Base-by-base conservation (phyloP, 1,140 invertebrate species). In the Drosophila kepulauana region DNA sequence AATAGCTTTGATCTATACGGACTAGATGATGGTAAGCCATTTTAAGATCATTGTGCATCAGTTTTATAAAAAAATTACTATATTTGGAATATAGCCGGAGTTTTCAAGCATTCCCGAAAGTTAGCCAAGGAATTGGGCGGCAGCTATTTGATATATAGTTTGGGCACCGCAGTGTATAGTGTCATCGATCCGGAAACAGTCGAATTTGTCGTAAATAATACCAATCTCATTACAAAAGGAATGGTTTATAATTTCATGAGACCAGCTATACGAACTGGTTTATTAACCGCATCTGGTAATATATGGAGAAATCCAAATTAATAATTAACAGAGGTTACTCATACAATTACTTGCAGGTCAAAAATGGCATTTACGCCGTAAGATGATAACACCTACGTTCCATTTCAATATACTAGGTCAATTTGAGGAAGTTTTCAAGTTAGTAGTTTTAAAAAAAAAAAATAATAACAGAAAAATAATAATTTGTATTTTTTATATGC, bases 321-420 rank as follows among this genome's bases (percentile, higher is more conserved):
- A 5, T 11, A 33, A 51, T n/a, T 15, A 10, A 13, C 25, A 3
- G 3, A 1, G 1, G 8, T 10, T 0, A 5, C 16, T 48, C 1
- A 1, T 2, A n/a, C n/a, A n/a, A n/a, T 20, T 13, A 41, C 33
- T 3, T 64, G 0, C 1, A 91, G 91, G 69, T 13, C 90, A 93
- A 3, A 98, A 97, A 93, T 99, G 98, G 97, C 94, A 95, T 35
- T 80, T 86, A 0, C 93, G 97, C 41, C 93, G 98, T 49, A 97
- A 96, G 93, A 94, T 98, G 69, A 92, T 99, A 6, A 98, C 97
- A 0, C 97, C 97, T 3, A 95, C 97, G 0, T 99, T 99, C 92
- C 97, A 99, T 91, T 98, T 98, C 81, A 96, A 96, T 80, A 97
- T 98, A 67, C 92, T 98, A 2, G 94, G 95, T 65, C 94, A 97